Percentiles rank a stretch among this genome's conserved stretches.
phyloP scores from a whole-genome alignment of 2,797 vertebrate species.

The Catostomus latipinnis region DNA sequence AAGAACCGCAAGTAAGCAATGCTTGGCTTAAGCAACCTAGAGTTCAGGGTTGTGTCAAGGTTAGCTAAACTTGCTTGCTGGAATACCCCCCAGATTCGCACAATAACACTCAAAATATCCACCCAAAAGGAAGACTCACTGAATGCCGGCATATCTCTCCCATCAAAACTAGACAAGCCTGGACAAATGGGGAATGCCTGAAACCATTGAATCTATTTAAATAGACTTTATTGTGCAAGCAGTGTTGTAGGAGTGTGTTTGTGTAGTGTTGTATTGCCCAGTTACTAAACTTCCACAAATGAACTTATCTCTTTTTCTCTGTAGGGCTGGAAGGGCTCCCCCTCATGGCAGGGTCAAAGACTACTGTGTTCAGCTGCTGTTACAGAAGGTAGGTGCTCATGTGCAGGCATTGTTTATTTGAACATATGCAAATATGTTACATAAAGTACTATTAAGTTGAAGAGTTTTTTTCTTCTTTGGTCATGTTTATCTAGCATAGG shows the following conservation, averaged over 20 bases:
- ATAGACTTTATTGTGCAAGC: not conserved
- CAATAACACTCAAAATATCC: not conserved
- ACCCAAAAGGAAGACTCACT: not conserved
- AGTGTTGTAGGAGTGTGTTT: not conserved
- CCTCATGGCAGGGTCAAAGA: constrained; percentile 87
- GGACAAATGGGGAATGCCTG: constrained; percentile 4
- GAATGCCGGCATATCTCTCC: not conserved
- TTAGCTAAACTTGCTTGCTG: too few species aligned
- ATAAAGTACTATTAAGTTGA: too few species aligned
- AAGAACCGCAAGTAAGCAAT: too few species aligned
- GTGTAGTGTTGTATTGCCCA: not conserved
- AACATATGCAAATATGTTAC: constrained; percentile 1
- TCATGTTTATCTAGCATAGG: too few species aligned
- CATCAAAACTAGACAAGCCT: not conserved
- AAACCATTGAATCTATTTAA: not conserved
- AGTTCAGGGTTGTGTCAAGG: too few species aligned
- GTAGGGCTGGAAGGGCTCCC: constrained; percentile 88
- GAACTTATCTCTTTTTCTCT: constrained; percentile 25
- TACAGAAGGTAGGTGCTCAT: constrained; percentile 86
- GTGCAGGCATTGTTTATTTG: not conserved
- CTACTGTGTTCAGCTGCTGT: constrained; percentile 88
- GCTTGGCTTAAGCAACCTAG: too few species aligned
- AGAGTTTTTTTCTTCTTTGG: too few species aligned
- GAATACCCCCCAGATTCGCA: not conserved
- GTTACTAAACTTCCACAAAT: not conserved